Base-by-base conservation (phyloP, 2,888 invertebrate genomes). In the Trichopoda pennipes region DNA sequence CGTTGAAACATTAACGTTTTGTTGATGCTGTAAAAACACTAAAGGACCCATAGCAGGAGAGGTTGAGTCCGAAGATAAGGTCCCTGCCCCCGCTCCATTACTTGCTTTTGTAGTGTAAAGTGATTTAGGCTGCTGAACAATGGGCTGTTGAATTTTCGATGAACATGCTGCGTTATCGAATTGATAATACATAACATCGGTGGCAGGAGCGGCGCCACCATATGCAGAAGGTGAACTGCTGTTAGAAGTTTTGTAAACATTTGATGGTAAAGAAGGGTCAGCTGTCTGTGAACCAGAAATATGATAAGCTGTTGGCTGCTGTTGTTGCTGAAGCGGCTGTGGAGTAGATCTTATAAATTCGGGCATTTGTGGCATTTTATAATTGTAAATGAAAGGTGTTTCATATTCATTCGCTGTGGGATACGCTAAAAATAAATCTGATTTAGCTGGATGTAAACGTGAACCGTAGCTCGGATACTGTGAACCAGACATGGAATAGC, bases 231-330 rank as follows among this genome's bases (percentile, higher is more conserved):
- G 74, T 9, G 21, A 42, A 49, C 19, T 64, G 12, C n/a, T 58
- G 9, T 38, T 69, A 35, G 64, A 55, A 7, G 85, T 80, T 79
- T 85, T 86, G 68, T 85, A 85, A 14, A 88, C 69, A 76, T 75
- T 82, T 17, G 79, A 86, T 51, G 88, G 90, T 69, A 90, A 88
- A 12, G 79, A 55, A n/a, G 88, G 86, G 85, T 90, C 90, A 9
- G 90, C 90, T 1, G 90, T 90, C 80, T 90, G 90, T 55, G 90
- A 86, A 32, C 90, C 90, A 3, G 90, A 90, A 85, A 90, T 90
- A 83, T 90, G 90, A 87, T 90, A 90, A n/a, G 90, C 90, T 53
- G 87, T 82, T 19, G 85, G 64, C 44, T 78, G 73, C 44, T 84
- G 42, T 38, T 82, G 74, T 17, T 83, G 70, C 19, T 78, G 81